A percentile compares a stretch with the other conserved stretches of the same genome.
Conservation (phyloP, 2,113 vertebrate species). For the Rhegmatorhina hoffmannsi region DNA sequence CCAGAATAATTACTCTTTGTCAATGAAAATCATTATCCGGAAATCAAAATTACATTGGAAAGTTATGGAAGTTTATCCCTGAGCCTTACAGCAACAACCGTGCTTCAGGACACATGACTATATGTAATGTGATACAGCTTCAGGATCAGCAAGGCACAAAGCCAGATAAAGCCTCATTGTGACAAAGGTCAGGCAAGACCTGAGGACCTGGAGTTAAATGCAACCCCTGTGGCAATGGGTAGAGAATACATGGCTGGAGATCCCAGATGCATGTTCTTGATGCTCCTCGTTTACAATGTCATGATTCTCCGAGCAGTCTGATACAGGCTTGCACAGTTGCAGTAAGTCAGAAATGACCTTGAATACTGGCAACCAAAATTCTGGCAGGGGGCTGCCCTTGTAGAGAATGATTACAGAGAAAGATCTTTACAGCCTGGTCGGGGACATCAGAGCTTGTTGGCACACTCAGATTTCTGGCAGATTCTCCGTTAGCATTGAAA, state of each 20-base stretch:
- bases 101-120: background rate
- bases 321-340: background rate
- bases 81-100: background rate
- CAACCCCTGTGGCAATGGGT: background rate
- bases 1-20: background rate
- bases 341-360: background rate
- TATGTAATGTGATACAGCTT: background rate
- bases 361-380: background rate
- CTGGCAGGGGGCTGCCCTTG: background rate
- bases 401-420: background rate
- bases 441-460: background rate
- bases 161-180: background rate
- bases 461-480: background rate
- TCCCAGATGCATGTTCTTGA: background rate
- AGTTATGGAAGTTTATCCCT: background rate
- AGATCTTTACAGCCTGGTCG: background rate
- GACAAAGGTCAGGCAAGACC: background rate
- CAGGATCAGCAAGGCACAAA: background rate
- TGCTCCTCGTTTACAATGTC: rapidly evolving
- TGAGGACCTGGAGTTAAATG: background rate
- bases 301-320: background rate
- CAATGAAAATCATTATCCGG: background rate
- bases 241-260: background rate
- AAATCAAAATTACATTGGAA: background rate
- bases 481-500: background rate